phyloP scores from a whole-genome alignment of 23 tunicate genomes.

The Styela plicata region DNA sequence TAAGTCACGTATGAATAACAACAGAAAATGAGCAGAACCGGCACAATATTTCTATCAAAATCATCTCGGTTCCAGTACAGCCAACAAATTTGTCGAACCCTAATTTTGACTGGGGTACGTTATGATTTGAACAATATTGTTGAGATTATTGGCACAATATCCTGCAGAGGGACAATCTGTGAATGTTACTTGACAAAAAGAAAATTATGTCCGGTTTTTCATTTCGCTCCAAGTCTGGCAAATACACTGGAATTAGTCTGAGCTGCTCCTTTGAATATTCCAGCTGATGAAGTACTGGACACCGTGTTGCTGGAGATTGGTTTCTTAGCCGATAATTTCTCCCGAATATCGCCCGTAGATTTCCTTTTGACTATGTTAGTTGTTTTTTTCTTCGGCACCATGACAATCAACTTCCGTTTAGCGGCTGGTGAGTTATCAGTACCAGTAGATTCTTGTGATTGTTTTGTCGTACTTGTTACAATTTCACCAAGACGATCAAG shows the following conservation, averaged over 20 bases:
- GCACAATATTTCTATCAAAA: too few species aligned
- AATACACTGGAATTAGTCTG: slow-evolving; percentile 39
- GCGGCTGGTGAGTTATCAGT: background rate
- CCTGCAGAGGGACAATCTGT: too few species aligned
- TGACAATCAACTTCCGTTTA: background rate
- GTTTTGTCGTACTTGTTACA: background rate
- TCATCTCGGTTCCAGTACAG: too few species aligned
- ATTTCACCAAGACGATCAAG: slow-evolving; percentile 12
- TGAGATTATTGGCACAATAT: too few species aligned
- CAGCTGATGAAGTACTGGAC: slow-evolving; percentile 73
- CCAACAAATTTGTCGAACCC: too few species aligned
- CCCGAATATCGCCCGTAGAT: slow-evolving; percentile 1
- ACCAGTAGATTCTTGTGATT: background rate
- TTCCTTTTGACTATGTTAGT: background rate
- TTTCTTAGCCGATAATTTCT: slow-evolving; percentile 1
- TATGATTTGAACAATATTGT: too few species aligned
- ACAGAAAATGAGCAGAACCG: too few species aligned
- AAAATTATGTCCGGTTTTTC: slow-evolving; percentile 14
- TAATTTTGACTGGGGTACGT: too few species aligned
- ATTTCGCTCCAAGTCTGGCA: slow-evolving; percentile 31
- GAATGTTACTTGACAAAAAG: too few species aligned
- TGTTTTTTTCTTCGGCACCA: background rate
- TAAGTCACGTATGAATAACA: too few species aligned
- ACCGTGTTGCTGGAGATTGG: slow-evolving; percentile 66
- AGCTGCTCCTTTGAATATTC: slow-evolving; percentile 42